Base-by-base conservation (phyloP, 2,797 vertebrate genomes). In the Astyanax mexicanus region DNA sequence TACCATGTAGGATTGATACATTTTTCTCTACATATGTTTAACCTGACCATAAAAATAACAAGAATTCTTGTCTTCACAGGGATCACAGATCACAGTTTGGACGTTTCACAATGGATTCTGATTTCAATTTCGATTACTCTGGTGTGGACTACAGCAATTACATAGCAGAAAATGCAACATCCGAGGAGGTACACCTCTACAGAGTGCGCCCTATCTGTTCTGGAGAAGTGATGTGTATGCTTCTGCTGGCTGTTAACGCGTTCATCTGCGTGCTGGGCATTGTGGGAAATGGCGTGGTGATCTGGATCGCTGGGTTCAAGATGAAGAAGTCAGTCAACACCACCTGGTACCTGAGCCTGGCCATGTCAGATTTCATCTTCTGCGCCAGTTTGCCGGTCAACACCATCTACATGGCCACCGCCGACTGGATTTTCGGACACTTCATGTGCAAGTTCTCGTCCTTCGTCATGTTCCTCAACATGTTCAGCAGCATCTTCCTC, bases 401-500 rank as follows among this genome's bases (percentile, higher is more conserved):
- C 82, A 94, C 97, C 0, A 12, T 85, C 5, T 84, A 93, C 57
- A 87, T 80, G 0, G 94, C 83, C 23, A 92, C 94, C 69, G 92
- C 92, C 7, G 79, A 95, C 45, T 99, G 97, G 97, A 76, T 93
- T n/a, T 98, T 98, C 0, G 97, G 97, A 4, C 83, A 42, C 0
- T 90, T 89, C 81, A 90, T 97, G 95, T 99, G 97, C 91, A 98
- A 98, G 83, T 76, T 97, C 13, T 91, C 86, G 72, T 91, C 92
- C 21, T 95, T 92, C 1, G 78, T 96, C 6, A 92, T 98, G 91
- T 94, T 94, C 79, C 89, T 96, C 81, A 98, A 99, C 88, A 97
- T 99, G 96, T 97, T 96, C 89, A 96, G 96, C 85, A 99, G 97
- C 1, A 96, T 99, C 82, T 94, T 98, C 77, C 90, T 98, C 77